Evolutionary conservation across 2,888 invertebrate genomes (phyloP), one percentile per base, ranked within the genome.

Genomic region (Diachrysia chrysitis): DNA sequence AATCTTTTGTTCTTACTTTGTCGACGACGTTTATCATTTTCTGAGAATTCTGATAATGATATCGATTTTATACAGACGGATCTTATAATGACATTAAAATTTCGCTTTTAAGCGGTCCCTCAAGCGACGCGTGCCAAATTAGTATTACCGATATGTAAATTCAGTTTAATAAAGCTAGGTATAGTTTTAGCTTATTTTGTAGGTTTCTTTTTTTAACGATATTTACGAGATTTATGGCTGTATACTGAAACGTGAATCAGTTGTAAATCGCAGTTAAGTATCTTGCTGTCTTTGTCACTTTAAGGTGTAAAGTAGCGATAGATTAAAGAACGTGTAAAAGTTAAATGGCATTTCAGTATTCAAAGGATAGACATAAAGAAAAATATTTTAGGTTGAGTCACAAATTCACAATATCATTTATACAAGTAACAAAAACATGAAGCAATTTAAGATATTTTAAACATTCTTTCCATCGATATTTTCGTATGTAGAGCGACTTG

Each of bases 51-150:
- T 4, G n/a, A 42, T 42, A 3, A n/a, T 42, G 42, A 42, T 42
- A 42, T 42, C 42, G 42, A 42, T n/a, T 42, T n/a, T n/a, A n/a
- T n/a, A 42, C 42, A n/a, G 42, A 42, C 42, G 42, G 42, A 42
- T n/a, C 42, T 42, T n/a, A 42, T 7, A 42, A 42, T 6, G 42
- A 42, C n/a, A 42, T 32, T n/a, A 42, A 42, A 16, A 42, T n/a
- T 42, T 42, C n/a, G 0, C 42, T 1, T 51, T 19, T 12, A 12
- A 19, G 19, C 12, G 12, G 19, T 9, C 48, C 19, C 48, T 46
- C 19, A 51, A 51, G 21, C 48, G 48, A 48, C 19, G 19, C 48
- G 48, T 51, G 21, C 48, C 48, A 21, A 51, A 51, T 51, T 51
- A 19, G 48, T 51, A 51, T 12, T 21, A 51, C 42, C n/a, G 21